Conservation (phyloP, 2,113 vertebrate genomes). For the Riparia riparia region DNA sequence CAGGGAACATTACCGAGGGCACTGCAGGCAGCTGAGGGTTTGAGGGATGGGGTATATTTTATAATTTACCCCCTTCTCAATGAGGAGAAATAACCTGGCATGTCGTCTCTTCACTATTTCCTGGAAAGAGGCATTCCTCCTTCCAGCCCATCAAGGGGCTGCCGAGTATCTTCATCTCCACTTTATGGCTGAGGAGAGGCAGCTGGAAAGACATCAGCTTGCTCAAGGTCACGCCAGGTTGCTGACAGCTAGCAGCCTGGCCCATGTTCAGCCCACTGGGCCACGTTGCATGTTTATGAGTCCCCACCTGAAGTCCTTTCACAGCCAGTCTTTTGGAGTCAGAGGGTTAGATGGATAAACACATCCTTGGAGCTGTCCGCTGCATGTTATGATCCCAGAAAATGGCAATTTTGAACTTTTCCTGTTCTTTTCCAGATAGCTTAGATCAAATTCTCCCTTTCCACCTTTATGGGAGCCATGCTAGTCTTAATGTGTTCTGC, state of each 20-base stretch:
- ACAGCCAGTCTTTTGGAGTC: background rate
- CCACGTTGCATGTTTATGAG: background rate
- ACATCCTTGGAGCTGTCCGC: background rate
- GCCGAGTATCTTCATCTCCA: background rate
- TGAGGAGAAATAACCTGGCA: background rate
- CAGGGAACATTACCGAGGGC: background rate
- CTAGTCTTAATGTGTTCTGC: background rate
- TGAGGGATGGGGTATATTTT: background rate
- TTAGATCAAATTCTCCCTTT: background rate
- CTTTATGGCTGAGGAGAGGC: slow-evolving; percentile 6
- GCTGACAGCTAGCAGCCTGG: background rate
- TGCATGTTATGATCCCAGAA: background rate
- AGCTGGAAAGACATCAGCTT: background rate
- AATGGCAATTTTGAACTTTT: background rate
- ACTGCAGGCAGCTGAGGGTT: background rate
- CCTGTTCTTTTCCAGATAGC: background rate
- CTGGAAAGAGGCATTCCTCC: background rate
- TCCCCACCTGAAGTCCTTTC: background rate
- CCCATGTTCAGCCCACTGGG: background rate
- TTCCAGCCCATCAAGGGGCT: background rate
- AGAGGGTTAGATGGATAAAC: background rate
- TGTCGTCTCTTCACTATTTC: background rate
- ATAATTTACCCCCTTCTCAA: background rate
- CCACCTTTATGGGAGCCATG: background rate
- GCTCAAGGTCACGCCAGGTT: background rate